Base-by-base conservation (phyloP, 2,113 vertebrate species). In the Melanostigma gelatinosum region DNA sequence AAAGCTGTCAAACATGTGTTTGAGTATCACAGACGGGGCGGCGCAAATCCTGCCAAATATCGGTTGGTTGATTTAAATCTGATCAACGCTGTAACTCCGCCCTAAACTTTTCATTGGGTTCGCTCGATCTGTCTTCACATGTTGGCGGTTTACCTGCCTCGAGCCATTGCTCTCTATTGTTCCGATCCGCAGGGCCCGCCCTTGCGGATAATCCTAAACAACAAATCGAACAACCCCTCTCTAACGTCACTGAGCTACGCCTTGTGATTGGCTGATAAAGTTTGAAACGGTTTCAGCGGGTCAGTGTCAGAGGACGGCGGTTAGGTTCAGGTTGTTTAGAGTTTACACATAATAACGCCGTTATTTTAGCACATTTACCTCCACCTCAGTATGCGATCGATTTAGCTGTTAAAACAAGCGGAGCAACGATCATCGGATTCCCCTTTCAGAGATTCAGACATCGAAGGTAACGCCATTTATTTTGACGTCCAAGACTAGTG, bases 231-330 rank as follows among this genome's bases (percentile, higher is more conserved):
- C 77, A 12, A 0, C 4, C 0, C 29, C 1, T 0, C 1, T 1
- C 0, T 0, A 0, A 72, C 82, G 69, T n/a, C 73, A 75, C 27
- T 0, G 16, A 9, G 32, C 36, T 5, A 11, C 22, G n/a, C n/a
- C n/a, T n/a, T n/a, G n/a, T n/a, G n/a, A n/a, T n/a, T n/a, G 93
- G 92, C 66, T 32, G 12, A 5, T 12, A 50, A 22, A 68, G 69
- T 88, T 93, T 89, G 48, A 89, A 91, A 91, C 87, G 70, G 89
- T 90, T 91, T 90, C 87, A 91, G 92, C 89, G 91, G 86, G 83
- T 16, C 4, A 8, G 22, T 15, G 27, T 1, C 6, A 61, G 6
- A 36, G 70, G 9, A 7, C 2, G 0, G 27, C 52, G 22, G 60
- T 58, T 78, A 61, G 38, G 3, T 61, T 11, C 32, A 12, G 22